Percentiles rank a stretch among this genome's conserved stretches.
These are phyloP conservation scores for Sardinella longiceps DNA, from an alignment of 2,797 vertebrate genomes.

Conservation along the genomic window DNA sequence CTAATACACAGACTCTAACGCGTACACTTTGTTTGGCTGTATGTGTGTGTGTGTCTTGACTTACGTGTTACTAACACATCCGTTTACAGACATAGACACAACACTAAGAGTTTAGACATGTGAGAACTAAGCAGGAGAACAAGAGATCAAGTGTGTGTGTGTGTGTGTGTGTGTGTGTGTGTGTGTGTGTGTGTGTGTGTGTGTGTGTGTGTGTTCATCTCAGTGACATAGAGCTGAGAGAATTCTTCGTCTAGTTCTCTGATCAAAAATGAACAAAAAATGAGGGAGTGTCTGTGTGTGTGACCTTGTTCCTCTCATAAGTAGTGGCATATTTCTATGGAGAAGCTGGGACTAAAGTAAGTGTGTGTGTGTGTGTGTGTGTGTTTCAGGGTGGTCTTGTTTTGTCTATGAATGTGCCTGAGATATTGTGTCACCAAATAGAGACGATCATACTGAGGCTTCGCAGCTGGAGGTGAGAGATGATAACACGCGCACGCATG, in stretches of 20 bases:
- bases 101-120: not conserved
- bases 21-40: not conserved
- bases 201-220: not conserved
- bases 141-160: not conserved
- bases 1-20: no score
- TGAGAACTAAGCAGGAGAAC: not conserved
- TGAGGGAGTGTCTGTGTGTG: not conserved
- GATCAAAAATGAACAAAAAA: no score
- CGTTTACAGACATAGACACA: not conserved
- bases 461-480: constrained; percentile 7
- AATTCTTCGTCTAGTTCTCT: no score
- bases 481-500: not conserved
- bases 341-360: not conserved
- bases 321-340: not conserved
- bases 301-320: not conserved
- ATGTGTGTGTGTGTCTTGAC: not conserved
- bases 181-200: constrained; percentile 12
- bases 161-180: not conserved
- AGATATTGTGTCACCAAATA: not conserved
- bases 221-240: no score
- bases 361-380: constrained; percentile 34
- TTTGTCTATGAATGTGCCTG: not conserved
- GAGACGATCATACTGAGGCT: not conserved
- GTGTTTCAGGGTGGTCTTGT: constrained; percentile 1
- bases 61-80: not conserved